phyloP scores from a whole-genome alignment of 2,797 vertebrate genomes.

The Echiichthys vipera region DNA sequence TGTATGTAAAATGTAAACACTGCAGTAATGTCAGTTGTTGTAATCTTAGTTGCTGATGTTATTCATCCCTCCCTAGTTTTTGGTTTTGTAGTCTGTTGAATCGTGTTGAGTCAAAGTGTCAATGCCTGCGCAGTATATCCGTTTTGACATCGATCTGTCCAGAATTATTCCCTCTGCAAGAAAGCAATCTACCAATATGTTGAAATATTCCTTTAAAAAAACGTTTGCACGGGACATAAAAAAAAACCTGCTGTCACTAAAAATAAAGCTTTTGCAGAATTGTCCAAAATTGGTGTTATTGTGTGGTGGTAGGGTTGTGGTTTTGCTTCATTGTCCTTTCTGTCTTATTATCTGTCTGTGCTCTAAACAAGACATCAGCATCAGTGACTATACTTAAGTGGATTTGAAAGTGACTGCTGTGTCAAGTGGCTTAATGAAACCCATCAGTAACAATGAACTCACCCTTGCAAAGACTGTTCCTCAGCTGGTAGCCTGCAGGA shows the following conservation, averaged over 20 bases:
- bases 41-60: no score
- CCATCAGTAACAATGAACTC: slow-evolving; percentile 46
- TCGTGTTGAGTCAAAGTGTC: no score
- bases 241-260: not conserved
- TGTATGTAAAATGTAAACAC: no score
- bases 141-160: no score
- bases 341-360: not conserved
- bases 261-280: not conserved
- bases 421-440: slow-evolving; percentile 39
- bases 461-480: slow-evolving; percentile 89
- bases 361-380: slow-evolving; percentile 6
- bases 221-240: no score
- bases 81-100: no score
- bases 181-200: not conserved
- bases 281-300: not conserved
- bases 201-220: not conserved
- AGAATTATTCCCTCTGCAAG: no score
- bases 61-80: no score
- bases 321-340: not conserved
- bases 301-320: not conserved
- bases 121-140: no score
- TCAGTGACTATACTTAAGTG: slow-evolving; percentile 1
- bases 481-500: slow-evolving; percentile 85
- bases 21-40: no score
- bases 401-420: slow-evolving; percentile 32